These are phyloP conservation scores for Eueides isabella DNA, from an alignment of 1,140 invertebrate genomes.

Conservation along the genomic window DNA sequence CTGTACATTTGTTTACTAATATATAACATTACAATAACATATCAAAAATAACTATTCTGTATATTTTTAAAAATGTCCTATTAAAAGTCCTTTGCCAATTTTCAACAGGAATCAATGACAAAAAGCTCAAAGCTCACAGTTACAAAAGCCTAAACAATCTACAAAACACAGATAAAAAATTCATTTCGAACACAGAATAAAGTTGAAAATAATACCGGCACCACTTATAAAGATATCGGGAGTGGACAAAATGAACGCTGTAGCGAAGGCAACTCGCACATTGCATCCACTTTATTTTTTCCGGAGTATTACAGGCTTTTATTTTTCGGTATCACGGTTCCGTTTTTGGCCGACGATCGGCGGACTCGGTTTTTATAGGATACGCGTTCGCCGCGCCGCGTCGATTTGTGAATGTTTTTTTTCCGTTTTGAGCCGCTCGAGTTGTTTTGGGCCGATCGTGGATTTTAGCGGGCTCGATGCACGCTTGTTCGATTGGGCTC, in stretches of 20 bases:
- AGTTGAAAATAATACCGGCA: conserved; percentile 51
- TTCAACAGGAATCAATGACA: conserved; percentile 6
- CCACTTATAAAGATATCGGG: conserved; percentile 71
- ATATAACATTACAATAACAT: background rate
- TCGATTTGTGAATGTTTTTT: conserved; percentile 77
- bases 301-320: conserved; percentile 77
- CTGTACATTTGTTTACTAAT: background rate
- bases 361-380: conserved; percentile 78
- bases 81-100: background rate
- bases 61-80: background rate
- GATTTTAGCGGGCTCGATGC: conserved; percentile 67
- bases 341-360: conserved; percentile 80
- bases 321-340: conserved; percentile 82
- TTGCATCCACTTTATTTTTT: conserved; percentile 73
- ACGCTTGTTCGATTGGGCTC: conserved; percentile 69
- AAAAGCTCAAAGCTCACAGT: conserved; percentile 12
- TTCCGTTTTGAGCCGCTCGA: conserved; percentile 64
- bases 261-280: conserved; percentile 47
- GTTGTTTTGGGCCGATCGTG: conserved; percentile 78
- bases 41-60: background rate
- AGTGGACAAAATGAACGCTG: conserved; percentile 52
- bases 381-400: conserved; percentile 66
- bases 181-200: conserved; percentile 27
- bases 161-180: conserved; percentile 25
- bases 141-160: conserved; percentile 22